Percentiles rank a stretch among this genome's conserved stretches.
phyloP scores from a whole-genome alignment of 2,797 vertebrate genomes.

The Coccyzus lansbergi region DNA sequence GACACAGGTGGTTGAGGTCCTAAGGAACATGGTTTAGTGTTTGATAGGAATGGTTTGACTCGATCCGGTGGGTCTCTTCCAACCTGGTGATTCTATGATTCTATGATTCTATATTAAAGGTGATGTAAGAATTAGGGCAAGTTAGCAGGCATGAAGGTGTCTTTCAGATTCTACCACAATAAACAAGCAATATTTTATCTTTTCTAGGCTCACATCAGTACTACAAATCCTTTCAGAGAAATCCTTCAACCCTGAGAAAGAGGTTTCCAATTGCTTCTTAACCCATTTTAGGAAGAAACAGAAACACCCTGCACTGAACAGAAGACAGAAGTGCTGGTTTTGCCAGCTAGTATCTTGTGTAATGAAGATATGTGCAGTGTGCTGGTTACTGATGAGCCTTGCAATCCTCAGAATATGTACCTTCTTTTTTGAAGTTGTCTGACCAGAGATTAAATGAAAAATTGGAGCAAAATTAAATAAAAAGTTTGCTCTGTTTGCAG shows the following conservation, averaged over 20 bases:
- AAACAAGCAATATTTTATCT: background rate
- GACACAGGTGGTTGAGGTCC: too few species aligned
- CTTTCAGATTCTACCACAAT: background rate
- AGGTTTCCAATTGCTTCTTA: conserved; percentile 78
- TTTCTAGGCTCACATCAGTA: conserved; percentile 77
- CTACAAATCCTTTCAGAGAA: conserved; percentile 74
- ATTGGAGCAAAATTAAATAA: background rate
- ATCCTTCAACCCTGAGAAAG: conserved; percentile 65
- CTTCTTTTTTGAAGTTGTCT: conserved; percentile 2
- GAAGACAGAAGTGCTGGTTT: background rate
- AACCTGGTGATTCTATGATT: too few species aligned
- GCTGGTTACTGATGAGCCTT: background rate
- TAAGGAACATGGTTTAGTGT: too few species aligned
- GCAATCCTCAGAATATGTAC: background rate
- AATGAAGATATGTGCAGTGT: background rate
- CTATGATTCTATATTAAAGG: background rate
- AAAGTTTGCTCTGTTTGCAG: background rate
- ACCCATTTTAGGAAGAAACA: background rate
- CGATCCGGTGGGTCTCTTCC: too few species aligned
- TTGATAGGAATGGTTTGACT: too few species aligned
- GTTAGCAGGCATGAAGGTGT: background rate
- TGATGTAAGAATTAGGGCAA: background rate
- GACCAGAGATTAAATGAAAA: background rate
- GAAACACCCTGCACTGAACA: background rate
- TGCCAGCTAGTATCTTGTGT: background rate